Evolutionary conservation across 2,113 vertebrate species (phyloP).

Genomic region (Osmerus mordax): DNA sequence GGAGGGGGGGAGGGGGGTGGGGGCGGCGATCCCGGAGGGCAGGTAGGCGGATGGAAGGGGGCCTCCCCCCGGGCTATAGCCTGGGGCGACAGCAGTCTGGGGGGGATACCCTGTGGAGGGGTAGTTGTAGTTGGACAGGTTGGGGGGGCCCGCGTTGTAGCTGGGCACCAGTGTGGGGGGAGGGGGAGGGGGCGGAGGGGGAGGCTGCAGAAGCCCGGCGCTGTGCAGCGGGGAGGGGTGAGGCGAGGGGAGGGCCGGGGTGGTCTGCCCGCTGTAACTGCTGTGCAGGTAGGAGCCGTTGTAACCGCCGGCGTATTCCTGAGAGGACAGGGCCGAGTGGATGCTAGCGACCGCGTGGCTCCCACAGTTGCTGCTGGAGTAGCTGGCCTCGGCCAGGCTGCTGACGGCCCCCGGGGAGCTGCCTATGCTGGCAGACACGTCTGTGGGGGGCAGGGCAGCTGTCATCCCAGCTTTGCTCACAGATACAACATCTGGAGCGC

Average conservation of each 20-base stretch:
- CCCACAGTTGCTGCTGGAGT: slow-evolving; percentile 94
- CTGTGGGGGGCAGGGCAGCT: slow-evolving; percentile 87
- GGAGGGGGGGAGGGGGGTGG: slow-evolving; percentile 90
- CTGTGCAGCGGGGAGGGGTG: slow-evolving; percentile 95
- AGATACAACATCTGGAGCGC: slow-evolving; percentile 90
- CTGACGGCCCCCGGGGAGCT: slow-evolving; percentile 91
- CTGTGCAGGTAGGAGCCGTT: slow-evolving; percentile 95
- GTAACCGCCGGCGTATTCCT: slow-evolving; percentile 96
- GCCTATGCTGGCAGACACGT: slow-evolving; percentile 90
- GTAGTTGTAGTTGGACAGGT: slow-evolving; percentile 93
- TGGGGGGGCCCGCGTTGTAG: slow-evolving; percentile 90
- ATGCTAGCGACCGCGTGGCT: slow-evolving; percentile 89
- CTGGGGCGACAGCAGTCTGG: slow-evolving; percentile 89
- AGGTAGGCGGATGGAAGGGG: slow-evolving; percentile 91
- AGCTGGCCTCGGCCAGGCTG: slow-evolving; percentile 92
- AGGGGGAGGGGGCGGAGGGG: slow-evolving; percentile 78
- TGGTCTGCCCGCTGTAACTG: slow-evolving; percentile 88
- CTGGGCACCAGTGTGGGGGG: slow-evolving; percentile 88
- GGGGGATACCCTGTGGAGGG: slow-evolving; percentile 90
- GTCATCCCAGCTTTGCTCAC: slow-evolving; percentile 94
- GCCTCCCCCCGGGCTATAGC: slow-evolving; percentile 91
- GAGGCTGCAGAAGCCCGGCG: slow-evolving; percentile 90
- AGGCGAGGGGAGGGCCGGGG: slow-evolving; percentile 90
- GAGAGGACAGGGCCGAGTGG: slow-evolving; percentile 93
- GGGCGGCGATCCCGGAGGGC: slow-evolving; percentile 94